Percentiles rank a stretch among this genome's conserved stretches.
Evolutionary conservation across 1,140 invertebrate genomes (phyloP).

Genomic region (Patella vulgata): DNA sequence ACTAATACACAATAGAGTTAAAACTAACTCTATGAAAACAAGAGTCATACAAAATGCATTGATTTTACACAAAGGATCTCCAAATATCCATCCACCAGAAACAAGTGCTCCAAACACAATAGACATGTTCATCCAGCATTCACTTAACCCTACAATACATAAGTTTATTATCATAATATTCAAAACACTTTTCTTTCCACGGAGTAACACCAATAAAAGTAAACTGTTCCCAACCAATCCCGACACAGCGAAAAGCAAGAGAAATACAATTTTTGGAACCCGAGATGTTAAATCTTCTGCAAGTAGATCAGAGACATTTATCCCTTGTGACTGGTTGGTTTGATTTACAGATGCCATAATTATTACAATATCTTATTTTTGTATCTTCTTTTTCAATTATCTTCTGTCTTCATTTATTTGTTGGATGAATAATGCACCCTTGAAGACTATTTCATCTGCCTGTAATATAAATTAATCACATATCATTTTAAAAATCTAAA

Average conservation of each 20-base stretch:
- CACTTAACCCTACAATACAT: slow-evolving; percentile 46
- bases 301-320: slow-evolving; percentile 3
- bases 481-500: no score
- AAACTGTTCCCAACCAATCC: slow-evolving; percentile 50
- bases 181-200: slow-evolving; percentile 34
- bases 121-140: slow-evolving; percentile 61
- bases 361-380: no score
- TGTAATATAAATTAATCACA: no score
- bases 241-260: slow-evolving; percentile 48
- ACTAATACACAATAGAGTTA: slow-evolving; percentile 39
- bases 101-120: slow-evolving; percentile 66
- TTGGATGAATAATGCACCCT: no score
- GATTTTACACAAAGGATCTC: slow-evolving; percentile 41
- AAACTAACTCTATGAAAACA: slow-evolving; percentile 40
- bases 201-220: slow-evolving; percentile 45
- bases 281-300: not conserved
- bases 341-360: slow-evolving; percentile 4
- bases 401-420: no score
- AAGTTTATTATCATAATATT: slow-evolving; percentile 49
- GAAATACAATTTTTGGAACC: slow-evolving; percentile 43
- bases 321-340: not conserved
- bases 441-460: no score
- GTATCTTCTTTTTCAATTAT: no score
- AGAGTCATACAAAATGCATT: slow-evolving; percentile 54
- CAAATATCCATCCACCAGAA: slow-evolving; percentile 38